A percentile compares a stretch with the other conserved stretches of the same genome.
These are phyloP conservation scores for Thymallus thymallus DNA, from an alignment of 2,113 vertebrate species.

Conservation along the genomic window DNA sequence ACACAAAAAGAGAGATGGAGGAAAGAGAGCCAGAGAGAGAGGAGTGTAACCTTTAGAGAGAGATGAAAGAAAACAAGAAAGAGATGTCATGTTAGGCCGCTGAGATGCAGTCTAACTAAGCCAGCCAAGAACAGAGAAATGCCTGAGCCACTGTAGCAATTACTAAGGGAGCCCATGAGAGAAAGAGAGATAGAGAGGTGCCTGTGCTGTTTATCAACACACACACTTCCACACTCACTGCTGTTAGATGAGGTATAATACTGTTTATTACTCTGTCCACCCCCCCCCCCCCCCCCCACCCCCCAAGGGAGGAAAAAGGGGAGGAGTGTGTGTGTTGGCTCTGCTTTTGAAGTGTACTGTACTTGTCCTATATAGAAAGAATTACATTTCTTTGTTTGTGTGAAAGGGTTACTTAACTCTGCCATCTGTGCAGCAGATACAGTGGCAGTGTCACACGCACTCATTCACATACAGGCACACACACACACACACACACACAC, in stretches of 20 bases:
- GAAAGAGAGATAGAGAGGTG: constrained; percentile 32
- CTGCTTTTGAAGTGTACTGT: constrained; percentile 59
- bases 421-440: constrained; percentile 58
- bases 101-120: no score
- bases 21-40: no score
- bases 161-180: constrained; percentile 42
- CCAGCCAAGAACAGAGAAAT: no score
- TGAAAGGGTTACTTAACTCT: no score
- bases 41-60: no score
- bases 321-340: constrained; percentile 54
- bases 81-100: no score
- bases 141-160: no score
- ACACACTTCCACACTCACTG: constrained; percentile 19
- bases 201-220: neutral
- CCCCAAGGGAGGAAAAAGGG: constrained; percentile 60
- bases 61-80: no score
- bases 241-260: constrained; percentile 71
- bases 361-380: constrained; percentile 64
- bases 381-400: constrained; percentile 71
- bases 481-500: constrained; percentile 7
- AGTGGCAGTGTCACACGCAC: constrained; percentile 29
- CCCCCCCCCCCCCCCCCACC: constrained; percentile 43
- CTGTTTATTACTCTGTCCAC: constrained; percentile 69
- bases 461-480: constrained; percentile 14
- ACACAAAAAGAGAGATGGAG: no score